Percentiles rank a stretch among this genome's conserved stretches.
phyloP scores from a whole-genome alignment of 2,113 vertebrate genomes.

The Parus major region DNA sequence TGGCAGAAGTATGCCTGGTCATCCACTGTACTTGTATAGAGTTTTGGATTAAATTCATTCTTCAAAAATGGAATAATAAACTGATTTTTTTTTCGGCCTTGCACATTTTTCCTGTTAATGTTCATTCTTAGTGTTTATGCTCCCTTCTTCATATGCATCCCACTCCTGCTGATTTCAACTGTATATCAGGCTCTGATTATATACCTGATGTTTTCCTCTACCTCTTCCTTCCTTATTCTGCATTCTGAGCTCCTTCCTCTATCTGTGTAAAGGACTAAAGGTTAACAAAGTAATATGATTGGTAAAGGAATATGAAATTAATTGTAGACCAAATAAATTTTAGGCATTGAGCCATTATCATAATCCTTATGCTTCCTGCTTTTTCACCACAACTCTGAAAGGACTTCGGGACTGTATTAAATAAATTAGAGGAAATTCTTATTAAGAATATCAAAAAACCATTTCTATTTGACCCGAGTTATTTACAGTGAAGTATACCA shows the following conservation, averaged over 20 bases:
- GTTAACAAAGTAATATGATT: not conserved
- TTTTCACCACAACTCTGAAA: not conserved
- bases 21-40: not conserved
- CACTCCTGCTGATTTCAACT: not conserved
- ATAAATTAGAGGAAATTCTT: not conserved
- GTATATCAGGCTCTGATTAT: not conserved
- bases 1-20: not conserved
- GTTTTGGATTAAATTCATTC: not conserved
- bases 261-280: not conserved
- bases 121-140: not conserved
- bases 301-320: not conserved
- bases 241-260: not conserved
- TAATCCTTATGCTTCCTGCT: not conserved
- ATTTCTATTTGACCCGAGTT: not conserved
- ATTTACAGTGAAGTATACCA: not conserved
- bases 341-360: not conserved
- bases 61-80: not conserved
- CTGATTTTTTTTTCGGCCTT: not conserved
- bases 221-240: not conserved
- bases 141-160: not conserved
- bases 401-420: not conserved
- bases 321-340: not conserved
- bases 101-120: rapidly evolving
- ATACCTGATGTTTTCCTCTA: not conserved
- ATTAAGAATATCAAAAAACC: rapidly evolving